Evolutionary conservation across 1,140 invertebrate species (phyloP), one percentile per base, ranked within the genome.

Genomic region (Pseudomyrmex dendroicus): DNA sequence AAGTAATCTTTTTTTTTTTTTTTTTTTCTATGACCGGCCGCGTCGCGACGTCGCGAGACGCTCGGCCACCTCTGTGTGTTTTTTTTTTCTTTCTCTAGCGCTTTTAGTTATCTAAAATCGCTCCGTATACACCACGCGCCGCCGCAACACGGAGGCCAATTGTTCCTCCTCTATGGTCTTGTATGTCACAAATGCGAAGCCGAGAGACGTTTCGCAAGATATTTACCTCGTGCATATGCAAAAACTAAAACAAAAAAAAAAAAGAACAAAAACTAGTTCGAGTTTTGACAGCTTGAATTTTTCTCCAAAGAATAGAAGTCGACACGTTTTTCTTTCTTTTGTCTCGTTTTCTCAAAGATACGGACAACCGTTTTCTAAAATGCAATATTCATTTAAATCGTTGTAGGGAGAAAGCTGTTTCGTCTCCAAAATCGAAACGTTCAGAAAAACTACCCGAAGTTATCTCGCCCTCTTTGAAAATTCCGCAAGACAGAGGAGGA

Each of bases 51-150:
- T 12, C 76, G 76, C 64, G 76, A 80, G 35, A 61, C 76, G 76
- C 67, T 80, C 76, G 76, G 54, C 66, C 76, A 48, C 76, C 54
- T 48, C 35, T 35, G 4, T 35, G 35, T 35, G 35, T 20, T 35
- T 35, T 35, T 35, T 50, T 35, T 68, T 78, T 80, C 67, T 70
- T 70, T 61, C 66, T 80, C 76, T 80, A 80, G 22, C 70, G 54
- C 66, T 80, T 78, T 80, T 61, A 80, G 70, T 80, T 80, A 80
- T 80, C 76, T 80, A 80, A 80, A 35, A 80, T 68, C 57, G 76
- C 66, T 54, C 66, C 76, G 70, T 70, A 66, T 70, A 66, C 76
- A 48, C 76, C 56, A 70, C 76, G 66, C 67, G 67, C 56, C 54
- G 66, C 56, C 76, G 76, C 66, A 66, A 50, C 59, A 50, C 20